Conservation (phyloP, 2,797 vertebrate genomes). For the Crenuchus spilurus region DNA sequence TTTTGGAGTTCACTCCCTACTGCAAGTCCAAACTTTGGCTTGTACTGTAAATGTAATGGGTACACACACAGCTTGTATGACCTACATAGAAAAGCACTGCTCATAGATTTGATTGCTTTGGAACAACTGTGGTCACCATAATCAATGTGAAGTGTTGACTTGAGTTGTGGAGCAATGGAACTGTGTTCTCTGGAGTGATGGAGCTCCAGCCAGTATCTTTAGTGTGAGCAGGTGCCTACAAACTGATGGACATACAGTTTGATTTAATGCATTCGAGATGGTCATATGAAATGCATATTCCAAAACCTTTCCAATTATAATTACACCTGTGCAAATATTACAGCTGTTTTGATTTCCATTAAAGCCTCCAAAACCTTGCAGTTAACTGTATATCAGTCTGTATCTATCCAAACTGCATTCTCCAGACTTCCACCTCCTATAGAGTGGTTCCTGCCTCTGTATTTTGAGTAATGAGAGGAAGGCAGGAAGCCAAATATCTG, state of each 20-base stretch:
- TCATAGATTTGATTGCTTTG: too few relatives aligned
- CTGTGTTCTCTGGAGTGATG: too few relatives aligned
- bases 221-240: background rate
- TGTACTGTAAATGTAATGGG: too few relatives aligned
- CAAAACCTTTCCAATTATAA: background rate
- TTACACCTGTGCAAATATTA: constrained; percentile 50
- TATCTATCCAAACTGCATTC: background rate
- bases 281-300: background rate
- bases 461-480: constrained; percentile 13
- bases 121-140: too few relatives aligned
- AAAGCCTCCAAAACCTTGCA: background rate
- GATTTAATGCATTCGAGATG: background rate
- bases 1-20: too few relatives aligned
- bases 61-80: too few relatives aligned
- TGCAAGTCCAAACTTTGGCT: too few relatives aligned
- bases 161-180: too few relatives aligned
- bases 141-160: too few relatives aligned
- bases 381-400: constrained; percentile 1
- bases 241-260: background rate
- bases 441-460: constrained; percentile 7
- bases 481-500: constrained; percentile 15
- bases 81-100: too few relatives aligned
- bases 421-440: constrained; percentile 1
- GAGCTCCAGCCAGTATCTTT: too few relatives aligned
- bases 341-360: background rate